phyloP scores from a whole-genome alignment of 2,113 vertebrate genomes.

The Polyodon spathula region DNA sequence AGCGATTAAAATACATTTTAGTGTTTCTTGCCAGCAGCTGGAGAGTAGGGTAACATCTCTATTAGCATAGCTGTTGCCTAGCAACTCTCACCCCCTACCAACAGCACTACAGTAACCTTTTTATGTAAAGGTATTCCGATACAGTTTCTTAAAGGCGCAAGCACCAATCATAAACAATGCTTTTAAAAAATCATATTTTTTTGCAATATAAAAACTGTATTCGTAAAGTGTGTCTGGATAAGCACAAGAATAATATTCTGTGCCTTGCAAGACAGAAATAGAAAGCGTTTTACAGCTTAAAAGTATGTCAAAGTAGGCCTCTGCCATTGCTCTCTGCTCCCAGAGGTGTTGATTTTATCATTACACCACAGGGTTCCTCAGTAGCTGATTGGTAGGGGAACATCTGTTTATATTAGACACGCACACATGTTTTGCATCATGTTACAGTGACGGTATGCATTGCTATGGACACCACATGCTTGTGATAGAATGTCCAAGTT shows the following conservation, averaged over 20 bases:
- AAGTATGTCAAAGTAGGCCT: not conserved
- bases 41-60: slow-evolving; percentile 44
- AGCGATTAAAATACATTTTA: slow-evolving; percentile 35
- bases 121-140: slow-evolving; percentile 3
- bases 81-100: slow-evolving; percentile 51
- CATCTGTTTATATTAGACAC: slow-evolving; percentile 21
- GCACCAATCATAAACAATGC: slow-evolving; percentile 1
- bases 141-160: slow-evolving; percentile 7
- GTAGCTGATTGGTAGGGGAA: slow-evolving; percentile 14
- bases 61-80: slow-evolving; percentile 58
- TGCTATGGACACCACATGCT: slow-evolving; percentile 16
- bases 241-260: not conserved
- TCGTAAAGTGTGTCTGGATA: not conserved
- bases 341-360: not conserved
- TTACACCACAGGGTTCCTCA: slow-evolving; percentile 20
- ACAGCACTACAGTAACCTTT: slow-evolving; percentile 23
- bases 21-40: slow-evolving; percentile 42
- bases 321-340: slow-evolving; percentile 4
- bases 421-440: slow-evolving; percentile 26
- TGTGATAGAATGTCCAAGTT: slow-evolving; percentile 21
- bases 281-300: slow-evolving; percentile 13
- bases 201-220: not conserved
- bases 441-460: slow-evolving; percentile 19
- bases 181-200: not conserved
- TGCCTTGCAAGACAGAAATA: slow-evolving; percentile 3